Evolutionary conservation across 2,113 vertebrate genomes (phyloP), one percentile per base, ranked within the genome.

Genomic region (Chinchilla lanigera): DNA sequence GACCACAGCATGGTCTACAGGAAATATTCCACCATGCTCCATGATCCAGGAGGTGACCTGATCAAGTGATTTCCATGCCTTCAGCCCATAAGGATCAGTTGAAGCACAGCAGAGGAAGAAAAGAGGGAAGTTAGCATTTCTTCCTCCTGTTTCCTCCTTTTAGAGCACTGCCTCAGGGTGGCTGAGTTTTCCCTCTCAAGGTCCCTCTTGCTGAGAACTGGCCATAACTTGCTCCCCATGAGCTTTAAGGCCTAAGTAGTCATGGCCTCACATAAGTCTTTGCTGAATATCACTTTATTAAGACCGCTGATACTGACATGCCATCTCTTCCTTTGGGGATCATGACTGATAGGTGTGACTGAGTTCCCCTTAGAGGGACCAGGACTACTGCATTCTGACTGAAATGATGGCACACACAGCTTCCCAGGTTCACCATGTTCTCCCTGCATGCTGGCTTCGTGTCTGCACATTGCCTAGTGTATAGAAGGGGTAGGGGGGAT

Each of bases 401-500:
- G 33, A 52, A 75, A 30, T 22, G 54, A 50, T 1, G 5, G 54
- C 24, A 35, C 3, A 19, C n/a, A 13, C 7, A 26, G 33, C 24
- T 38, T 5, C 12, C 13, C 12, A 35, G 16, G 12, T 54, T 80
- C n/a, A 20, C 22, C 4, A 7, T 1, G 1, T 1, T 7, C 4
- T 63, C 33, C 26, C 19, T 86, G 5, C 17, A 7, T 13, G 5
- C 61, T 1, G 4, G 26, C 26, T 61, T 35, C 67, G 41, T 30
- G 24, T 2, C 16, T 41, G 1, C 4, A 12, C 5, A 5, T 19
- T 3, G 33, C 30, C 67, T 54, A 26, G 26, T 26, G 17, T 38
- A 7, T 5, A 12, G 33, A 13, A 2, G 8, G 17, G 1, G 3
- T 1, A 0, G 2, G 12, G 6, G 3, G 5, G 60, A 13, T 50